Percentiles rank a stretch among this genome's conserved stretches.
phyloP scores from a whole-genome alignment of 2,113 vertebrate species.

The Triplophysa tibetana region DNA sequence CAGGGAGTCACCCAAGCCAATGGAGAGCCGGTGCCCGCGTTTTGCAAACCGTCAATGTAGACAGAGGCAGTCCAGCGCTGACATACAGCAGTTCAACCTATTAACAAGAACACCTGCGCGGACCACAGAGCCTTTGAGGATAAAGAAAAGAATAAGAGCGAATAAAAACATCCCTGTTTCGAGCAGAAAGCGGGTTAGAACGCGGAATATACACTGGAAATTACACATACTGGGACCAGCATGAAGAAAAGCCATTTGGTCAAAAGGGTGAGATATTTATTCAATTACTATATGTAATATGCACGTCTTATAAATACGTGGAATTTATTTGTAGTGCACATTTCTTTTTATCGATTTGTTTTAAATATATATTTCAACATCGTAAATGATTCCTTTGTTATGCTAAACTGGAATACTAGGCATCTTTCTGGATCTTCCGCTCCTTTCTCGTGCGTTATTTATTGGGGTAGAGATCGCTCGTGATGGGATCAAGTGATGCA shows the following conservation, averaged over 20 bases:
- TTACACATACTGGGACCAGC: constrained; percentile 28
- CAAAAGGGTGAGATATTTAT: constrained; percentile 78
- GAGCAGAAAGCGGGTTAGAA: neutral
- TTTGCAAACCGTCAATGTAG: constrained; percentile 34
- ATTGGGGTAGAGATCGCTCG: neutral
- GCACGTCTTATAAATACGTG: neutral
- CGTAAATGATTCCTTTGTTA: constrained; percentile 32
- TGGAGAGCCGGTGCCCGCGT: constrained; percentile 50
- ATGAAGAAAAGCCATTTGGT: constrained; percentile 87
- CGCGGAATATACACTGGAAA: constrained; percentile 21
- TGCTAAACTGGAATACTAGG: neutral
- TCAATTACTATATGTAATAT: neutral
- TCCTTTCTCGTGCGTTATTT: no score
- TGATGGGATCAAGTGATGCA: neutral
- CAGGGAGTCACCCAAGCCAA: constrained; percentile 43
- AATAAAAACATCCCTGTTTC: neutral
- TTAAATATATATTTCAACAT: neutral
- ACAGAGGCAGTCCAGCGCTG: constrained; percentile 22
- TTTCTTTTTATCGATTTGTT: no score
- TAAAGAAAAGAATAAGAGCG: neutral
- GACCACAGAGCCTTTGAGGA: neutral
- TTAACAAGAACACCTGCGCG: neutral
- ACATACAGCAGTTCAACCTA: constrained; percentile 15
- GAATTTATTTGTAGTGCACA: neutral
- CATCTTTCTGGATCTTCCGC: neutral